phyloP scores from a whole-genome alignment of 2,888 invertebrate genomes.

The Diarsia mendica region DNA sequence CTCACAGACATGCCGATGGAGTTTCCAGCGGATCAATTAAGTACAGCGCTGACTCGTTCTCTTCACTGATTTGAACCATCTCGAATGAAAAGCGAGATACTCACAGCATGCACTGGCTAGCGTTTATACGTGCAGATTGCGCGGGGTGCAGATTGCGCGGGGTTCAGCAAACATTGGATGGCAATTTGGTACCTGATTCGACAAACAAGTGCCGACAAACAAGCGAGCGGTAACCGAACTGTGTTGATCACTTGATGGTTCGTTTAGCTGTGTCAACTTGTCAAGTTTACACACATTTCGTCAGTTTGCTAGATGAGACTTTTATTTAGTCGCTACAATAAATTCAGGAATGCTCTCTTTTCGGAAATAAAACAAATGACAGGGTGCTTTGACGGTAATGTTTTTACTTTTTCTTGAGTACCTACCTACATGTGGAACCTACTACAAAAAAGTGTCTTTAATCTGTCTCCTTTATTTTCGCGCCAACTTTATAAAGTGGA shows the following conservation, averaged over 20 bases:
- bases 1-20: neutral
- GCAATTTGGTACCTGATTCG: neutral
- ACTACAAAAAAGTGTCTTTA: neutral
- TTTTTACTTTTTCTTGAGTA: neutral
- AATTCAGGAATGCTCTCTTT: no score
- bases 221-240: neutral
- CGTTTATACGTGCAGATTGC: neutral
- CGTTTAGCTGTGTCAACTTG: neutral
- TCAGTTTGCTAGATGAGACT: neutral
- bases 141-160: no score
- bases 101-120: neutral
- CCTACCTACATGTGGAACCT: neutral
- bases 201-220: neutral
- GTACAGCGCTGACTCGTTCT: neutral
- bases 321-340: neutral
- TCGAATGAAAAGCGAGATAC: neutral
- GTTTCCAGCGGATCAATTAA: neutral
- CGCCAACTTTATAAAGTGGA: conserved; percentile 24
- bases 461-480: conserved; percentile 14
- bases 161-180: conserved; percentile 1
- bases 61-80: neutral
- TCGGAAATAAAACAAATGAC: neutral
- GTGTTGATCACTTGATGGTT: neutral
- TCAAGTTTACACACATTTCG: no score
- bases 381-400: neutral